Conservation (phyloP, 2,888 invertebrate genomes). For the Drosophila sordidapex region DNA sequence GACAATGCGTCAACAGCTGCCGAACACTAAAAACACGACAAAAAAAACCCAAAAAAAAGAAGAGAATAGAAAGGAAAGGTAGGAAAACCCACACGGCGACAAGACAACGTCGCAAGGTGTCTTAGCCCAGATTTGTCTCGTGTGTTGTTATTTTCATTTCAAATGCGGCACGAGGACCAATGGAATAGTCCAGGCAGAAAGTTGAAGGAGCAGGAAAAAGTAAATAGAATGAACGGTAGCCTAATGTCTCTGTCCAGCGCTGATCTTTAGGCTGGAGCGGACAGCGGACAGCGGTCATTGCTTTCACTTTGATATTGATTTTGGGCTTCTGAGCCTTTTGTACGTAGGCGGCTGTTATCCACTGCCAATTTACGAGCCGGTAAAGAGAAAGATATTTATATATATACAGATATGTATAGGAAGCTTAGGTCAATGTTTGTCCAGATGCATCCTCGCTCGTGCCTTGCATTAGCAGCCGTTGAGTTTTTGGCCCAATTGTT, state of each 20-base stretch:
- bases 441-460: conserved; percentile 67
- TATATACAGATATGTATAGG: conserved; percentile 49
- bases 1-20: conserved; percentile 67
- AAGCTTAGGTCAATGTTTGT: conserved; percentile 78
- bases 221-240: conserved; percentile 54
- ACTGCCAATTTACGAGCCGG: conserved; percentile 64
- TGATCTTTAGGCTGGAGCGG: conserved; percentile 22
- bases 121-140: conserved; percentile 79
- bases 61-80: conserved; percentile 41
- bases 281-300: conserved; percentile 58
- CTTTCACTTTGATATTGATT: conserved; percentile 73
- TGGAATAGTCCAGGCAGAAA: not conserved
- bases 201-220: conserved; percentile 10
- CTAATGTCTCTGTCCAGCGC: conserved; percentile 72
- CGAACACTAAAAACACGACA: conserved; percentile 36
- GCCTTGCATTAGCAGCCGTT: conserved; percentile 76
- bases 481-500: conserved; percentile 42
- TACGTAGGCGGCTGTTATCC: conserved; percentile 34
- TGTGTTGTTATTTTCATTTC: conserved; percentile 57
- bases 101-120: conserved; percentile 70
- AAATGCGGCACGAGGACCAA: conserved; percentile 28
- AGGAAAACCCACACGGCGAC: conserved; percentile 68
- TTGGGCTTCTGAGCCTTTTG: conserved; percentile 25
- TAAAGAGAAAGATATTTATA: not conserved
- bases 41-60: conserved; percentile 49